Percentiles rank a stretch among this genome's conserved stretches.
phyloP scores from a whole-genome alignment of 2,113 vertebrate species.

The Pyrgilauda ruficollis region DNA sequence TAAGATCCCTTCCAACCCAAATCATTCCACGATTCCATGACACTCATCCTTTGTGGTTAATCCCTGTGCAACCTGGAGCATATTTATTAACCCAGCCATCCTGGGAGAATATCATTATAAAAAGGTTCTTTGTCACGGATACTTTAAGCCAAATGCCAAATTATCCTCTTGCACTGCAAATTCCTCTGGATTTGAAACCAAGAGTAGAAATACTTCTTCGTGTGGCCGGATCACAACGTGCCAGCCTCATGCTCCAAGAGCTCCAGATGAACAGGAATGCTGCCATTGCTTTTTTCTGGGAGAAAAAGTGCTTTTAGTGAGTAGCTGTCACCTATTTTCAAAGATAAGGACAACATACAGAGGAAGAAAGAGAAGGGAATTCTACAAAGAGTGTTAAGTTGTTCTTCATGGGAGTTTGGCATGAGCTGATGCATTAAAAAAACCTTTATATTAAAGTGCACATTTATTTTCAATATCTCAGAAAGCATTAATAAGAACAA shows the following conservation, averaged over 20 bases:
- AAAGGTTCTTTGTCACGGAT: not conserved
- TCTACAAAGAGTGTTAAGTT: not conserved
- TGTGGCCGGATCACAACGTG: accelerated
- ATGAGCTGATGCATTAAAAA: not conserved
- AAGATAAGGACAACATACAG: not conserved
- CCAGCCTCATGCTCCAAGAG: not conserved
- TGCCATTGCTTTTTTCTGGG: not conserved
- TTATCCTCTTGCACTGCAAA: not conserved
- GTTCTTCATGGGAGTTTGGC: constrained; percentile 5
- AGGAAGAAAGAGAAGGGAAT: not conserved
- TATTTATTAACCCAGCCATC: not conserved
- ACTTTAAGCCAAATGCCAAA: not conserved
- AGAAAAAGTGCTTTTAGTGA: not conserved
- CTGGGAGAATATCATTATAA: not conserved
- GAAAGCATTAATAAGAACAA: constrained; percentile 23
- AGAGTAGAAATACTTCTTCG: not conserved
- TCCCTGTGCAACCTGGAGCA: not conserved
- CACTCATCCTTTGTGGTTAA: not conserved
- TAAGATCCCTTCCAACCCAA: not conserved
- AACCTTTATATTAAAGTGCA: not conserved
- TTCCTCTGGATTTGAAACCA: not conserved
- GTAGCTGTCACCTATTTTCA: not conserved
- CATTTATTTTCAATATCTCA: not conserved
- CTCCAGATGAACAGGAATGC: not conserved
- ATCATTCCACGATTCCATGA: not conserved